Base-by-base conservation (phyloP, 2,797 vertebrate species). In the Gouania willdenowi region DNA sequence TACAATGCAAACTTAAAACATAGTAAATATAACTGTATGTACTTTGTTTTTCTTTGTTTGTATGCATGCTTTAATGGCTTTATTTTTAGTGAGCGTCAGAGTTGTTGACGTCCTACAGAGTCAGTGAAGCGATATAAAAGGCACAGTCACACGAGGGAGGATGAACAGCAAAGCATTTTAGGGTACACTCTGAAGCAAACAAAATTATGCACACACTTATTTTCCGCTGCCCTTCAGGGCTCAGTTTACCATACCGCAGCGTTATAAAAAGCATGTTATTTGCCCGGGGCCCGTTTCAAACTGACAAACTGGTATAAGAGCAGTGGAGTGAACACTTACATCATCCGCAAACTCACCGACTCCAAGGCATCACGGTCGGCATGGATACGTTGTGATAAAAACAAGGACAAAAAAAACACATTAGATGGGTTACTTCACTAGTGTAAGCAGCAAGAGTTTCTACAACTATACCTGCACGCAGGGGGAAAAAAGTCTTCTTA, bases 201-300 rank as follows among this genome's bases (percentile, higher is more conserved):
- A 60, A 47, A 20, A 59, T 37, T 31, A 41, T 36, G 38, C 40
- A 41, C 38, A 33, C 32, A 30, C 25, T 48, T 30, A 50, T 59
- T 68, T 52, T 37, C 27, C 26, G 24, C 26, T 27, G 31, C 36
- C 43, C 66, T 57, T 35, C 17, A 22, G 54, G 59, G 40, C 43
- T 44, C 28, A 54, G 49, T 70, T 66, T 62, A 52, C 27, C 60
- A 55, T 50, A 45, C 53, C 34, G 26, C 45, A 57, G 59, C 58
- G 36, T 55, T 58, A 43, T 40, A 51, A 74, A 69, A 75, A 39
- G 30, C 45, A 48, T 15, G 34, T 15, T 53, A 8, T 36, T 64
- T 44, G 54, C 49, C 49, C 16, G 37, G 12, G 42, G 67, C 42
- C 4, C n/a, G 5, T 64, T 67, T 64, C 23, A 36, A 51, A 60